Conservation (phyloP, 2,888 invertebrate species). For the Dicranocentrus wangi region DNA sequence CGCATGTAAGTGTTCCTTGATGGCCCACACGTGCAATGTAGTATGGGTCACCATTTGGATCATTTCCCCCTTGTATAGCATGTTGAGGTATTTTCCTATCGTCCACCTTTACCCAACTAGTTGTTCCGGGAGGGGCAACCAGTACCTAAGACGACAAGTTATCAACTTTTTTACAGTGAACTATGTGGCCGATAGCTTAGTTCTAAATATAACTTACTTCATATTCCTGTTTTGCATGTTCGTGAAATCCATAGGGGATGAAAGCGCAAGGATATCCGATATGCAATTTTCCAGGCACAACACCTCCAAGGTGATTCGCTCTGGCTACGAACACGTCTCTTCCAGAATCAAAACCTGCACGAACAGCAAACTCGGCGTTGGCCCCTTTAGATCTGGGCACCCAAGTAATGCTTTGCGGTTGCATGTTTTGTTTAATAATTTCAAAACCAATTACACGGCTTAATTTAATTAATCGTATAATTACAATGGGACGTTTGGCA, state of each 20-base stretch:
- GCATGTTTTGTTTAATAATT: too few relatives aligned
- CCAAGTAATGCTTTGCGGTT: slow-evolving; percentile 44
- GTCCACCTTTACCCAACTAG: slow-evolving; percentile 58
- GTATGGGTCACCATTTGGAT: slow-evolving; percentile 53
- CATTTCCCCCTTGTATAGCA: slow-evolving; percentile 56
- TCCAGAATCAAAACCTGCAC: slow-evolving; percentile 61
- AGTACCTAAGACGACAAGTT: too few relatives aligned
- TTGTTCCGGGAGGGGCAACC: slow-evolving; percentile 57
- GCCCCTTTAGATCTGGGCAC: slow-evolving; percentile 35
- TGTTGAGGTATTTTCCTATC: slow-evolving; percentile 52
- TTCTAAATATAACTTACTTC: too few relatives aligned
- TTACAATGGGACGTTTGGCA: too few relatives aligned
- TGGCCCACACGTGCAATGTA: slow-evolving; percentile 62
- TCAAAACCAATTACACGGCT: too few relatives aligned
- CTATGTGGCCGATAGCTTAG: too few relatives aligned
- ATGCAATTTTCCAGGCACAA: slow-evolving; percentile 64
- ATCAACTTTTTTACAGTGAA: too few relatives aligned
- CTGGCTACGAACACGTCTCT: slow-evolving; percentile 63
- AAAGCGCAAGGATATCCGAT: slow-evolving; percentile 51
- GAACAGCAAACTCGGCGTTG: slow-evolving; percentile 54
- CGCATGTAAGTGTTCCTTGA: slow-evolving; percentile 60
- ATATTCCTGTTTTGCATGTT: slow-evolving; percentile 41
- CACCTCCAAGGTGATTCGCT: slow-evolving; percentile 53
- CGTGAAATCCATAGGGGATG: slow-evolving; percentile 61
- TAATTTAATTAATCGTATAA: too few relatives aligned